These are phyloP conservation scores for Chirona hameri DNA, from an alignment of 2,888 invertebrate genomes.

Conservation along the genomic window DNA sequence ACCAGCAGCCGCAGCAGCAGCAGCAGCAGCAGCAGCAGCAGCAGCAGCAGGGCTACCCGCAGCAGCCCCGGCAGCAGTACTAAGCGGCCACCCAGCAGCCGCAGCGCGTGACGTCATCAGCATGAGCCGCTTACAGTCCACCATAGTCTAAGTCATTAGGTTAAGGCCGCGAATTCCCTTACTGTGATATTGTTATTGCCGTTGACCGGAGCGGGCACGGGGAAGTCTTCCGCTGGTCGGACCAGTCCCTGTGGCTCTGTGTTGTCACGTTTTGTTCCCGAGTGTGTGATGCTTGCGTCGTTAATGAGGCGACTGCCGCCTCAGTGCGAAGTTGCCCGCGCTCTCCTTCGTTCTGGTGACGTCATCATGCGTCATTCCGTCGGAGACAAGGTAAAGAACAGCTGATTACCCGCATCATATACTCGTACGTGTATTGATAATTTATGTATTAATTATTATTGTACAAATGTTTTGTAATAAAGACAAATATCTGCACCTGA, in stretches of 20 bases:
- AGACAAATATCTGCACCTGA: not conserved
- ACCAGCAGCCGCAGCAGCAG: too few species aligned
- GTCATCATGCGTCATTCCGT: not conserved
- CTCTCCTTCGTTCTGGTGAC: not conserved
- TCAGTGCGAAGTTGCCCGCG: not conserved
- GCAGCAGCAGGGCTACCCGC: not conserved
- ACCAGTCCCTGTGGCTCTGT: not conserved
- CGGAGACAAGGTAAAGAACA: not conserved
- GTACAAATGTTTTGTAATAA: constrained; percentile 28
- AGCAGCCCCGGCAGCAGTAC: not conserved
- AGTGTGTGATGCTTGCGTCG: too few species aligned
- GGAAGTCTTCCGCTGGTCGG: constrained; percentile 3
- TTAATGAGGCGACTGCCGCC: too few species aligned
- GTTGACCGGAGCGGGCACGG: not conserved
- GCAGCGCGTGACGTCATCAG: not conserved
- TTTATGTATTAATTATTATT: constrained; percentile 14
- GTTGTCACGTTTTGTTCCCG: not conserved
- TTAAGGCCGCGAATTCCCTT: constrained; percentile 27
- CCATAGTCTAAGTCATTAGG: constrained; percentile 13
- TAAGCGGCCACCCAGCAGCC: not conserved
- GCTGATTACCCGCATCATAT: not conserved
- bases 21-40: not conserved
- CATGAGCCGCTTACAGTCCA: not conserved
- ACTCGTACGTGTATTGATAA: constrained; percentile 5
- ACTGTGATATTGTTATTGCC: not conserved